A percentile compares a stretch with the other conserved stretches of the same genome.
These are phyloP conservation scores for Tachystola acroxantha DNA, from an alignment of 2,888 invertebrate genomes.

Conservation along the genomic window DNA sequence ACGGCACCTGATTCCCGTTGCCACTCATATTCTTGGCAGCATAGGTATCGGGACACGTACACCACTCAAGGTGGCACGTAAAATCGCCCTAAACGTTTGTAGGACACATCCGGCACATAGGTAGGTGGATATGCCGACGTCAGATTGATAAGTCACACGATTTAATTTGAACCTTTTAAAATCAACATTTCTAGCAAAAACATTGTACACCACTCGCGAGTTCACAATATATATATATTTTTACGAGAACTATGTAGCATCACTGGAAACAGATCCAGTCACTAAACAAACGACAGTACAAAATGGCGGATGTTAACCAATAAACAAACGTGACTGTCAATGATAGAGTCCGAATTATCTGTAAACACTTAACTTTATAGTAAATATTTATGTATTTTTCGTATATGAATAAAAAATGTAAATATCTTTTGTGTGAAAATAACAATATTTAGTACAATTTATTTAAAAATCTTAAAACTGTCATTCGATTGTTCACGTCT, in stretches of 20 bases:
- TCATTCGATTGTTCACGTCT: conserved; percentile 45
- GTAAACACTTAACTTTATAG: conserved; percentile 43
- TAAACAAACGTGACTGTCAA: conserved; percentile 75
- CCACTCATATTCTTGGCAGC: conserved; percentile 81
- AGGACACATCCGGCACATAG: conserved; percentile 77
- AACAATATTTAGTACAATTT: conserved; percentile 54
- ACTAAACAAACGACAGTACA: conserved; percentile 78
- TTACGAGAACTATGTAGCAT: conserved; percentile 59
- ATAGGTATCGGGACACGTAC: conserved; percentile 79
- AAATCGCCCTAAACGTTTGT: conserved; percentile 74
- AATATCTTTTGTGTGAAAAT: conserved; percentile 55
- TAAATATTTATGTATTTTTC: conserved; percentile 35
- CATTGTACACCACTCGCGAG: conserved; percentile 67
- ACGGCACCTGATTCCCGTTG: conserved; percentile 82
- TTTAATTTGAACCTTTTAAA: conserved; percentile 58
- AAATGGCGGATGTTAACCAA: conserved; percentile 78
- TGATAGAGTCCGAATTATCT: conserved; percentile 38
- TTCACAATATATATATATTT: conserved; percentile 60
- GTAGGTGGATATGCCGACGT: conserved; percentile 60
- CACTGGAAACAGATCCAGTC: conserved; percentile 65
- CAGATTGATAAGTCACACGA: conserved; percentile 67
- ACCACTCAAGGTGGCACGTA: conserved; percentile 81
- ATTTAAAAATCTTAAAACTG: conserved; percentile 61
- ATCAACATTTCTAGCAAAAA: conserved; percentile 67
- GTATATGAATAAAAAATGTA: conserved; percentile 59